phyloP scores from a whole-genome alignment of 2,797 vertebrate species.

The Siniperca obscura region DNA sequence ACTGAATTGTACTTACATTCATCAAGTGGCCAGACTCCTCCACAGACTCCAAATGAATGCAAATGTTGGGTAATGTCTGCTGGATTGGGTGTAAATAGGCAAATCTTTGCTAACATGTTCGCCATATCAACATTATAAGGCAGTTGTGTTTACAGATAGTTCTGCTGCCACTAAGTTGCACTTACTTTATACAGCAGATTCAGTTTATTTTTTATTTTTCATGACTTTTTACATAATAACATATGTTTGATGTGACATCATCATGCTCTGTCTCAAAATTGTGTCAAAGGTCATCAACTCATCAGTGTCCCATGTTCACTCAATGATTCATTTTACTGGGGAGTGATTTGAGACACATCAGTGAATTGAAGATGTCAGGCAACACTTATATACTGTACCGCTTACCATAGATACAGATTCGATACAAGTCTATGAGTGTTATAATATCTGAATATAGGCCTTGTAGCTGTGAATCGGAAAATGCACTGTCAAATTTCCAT shows the following conservation, averaged over 20 bases:
- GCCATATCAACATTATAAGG: not conserved
- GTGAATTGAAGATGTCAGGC: not conserved
- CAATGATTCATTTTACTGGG: not conserved
- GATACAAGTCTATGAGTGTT: not conserved
- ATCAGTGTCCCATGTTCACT: no score
- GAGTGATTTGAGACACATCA: not conserved
- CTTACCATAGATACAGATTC: not conserved
- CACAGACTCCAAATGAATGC: not conserved
- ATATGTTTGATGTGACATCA: no score
- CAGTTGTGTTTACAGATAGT: not conserved
- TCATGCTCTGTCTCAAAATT: no score
- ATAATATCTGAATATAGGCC: not conserved
- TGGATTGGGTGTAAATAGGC: not conserved
- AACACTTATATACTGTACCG: not conserved
- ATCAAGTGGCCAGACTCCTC: not conserved
- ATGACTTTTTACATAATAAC: not conserved
- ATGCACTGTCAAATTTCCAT: not conserved
- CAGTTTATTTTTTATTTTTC: not conserved
- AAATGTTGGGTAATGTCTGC: not conserved
- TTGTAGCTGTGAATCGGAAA: not conserved
- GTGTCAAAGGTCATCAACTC: no score
- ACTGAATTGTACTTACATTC: not conserved
- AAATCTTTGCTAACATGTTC: not conserved
- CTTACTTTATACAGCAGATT: not conserved
- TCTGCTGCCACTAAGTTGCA: not conserved